Percentiles rank a stretch among this genome's conserved stretches.
Evolutionary conservation across 2,113 vertebrate species (phyloP).

Genomic region (Diadophis punctatus): DNA sequence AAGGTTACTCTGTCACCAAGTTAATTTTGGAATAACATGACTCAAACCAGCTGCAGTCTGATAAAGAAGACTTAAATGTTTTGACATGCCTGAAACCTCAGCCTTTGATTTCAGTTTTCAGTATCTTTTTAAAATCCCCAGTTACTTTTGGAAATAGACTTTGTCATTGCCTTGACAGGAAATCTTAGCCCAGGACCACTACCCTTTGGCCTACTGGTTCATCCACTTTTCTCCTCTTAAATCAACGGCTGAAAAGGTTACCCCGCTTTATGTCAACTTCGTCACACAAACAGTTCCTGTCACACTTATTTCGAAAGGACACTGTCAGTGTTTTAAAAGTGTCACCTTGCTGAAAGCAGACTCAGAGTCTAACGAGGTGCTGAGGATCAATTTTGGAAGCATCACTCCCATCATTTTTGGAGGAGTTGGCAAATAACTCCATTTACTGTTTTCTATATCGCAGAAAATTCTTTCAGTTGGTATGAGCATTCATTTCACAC

Average conservation of each 20-base stretch:
- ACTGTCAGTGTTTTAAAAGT: constrained; percentile 22
- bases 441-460: constrained; percentile 42
- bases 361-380: constrained; percentile 44
- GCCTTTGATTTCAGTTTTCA: constrained; percentile 54
- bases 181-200: constrained; percentile 24
- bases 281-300: constrained; percentile 7
- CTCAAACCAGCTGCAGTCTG: constrained; percentile 67
- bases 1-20: constrained; percentile 69
- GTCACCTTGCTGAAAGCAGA: constrained; percentile 40
- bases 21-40: constrained; percentile 69
- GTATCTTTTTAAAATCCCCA: constrained; percentile 47
- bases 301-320: constrained; percentile 22
- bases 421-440: constrained; percentile 59
- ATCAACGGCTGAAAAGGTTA: constrained; percentile 38
- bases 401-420: constrained; percentile 45
- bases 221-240: constrained; percentile 32
- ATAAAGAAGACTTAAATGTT: constrained; percentile 66
- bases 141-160: constrained; percentile 29
- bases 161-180: constrained; percentile 48
- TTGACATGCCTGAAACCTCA: constrained; percentile 65
- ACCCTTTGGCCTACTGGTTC: constrained; percentile 20
- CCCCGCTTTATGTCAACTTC: constrained; percentile 8
- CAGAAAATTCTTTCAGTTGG: constrained; percentile 39
- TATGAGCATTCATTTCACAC: constrained; percentile 43
- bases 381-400: constrained; percentile 33